Evolutionary conservation across 2,797 vertebrate genomes (phyloP), one percentile per base, ranked within the genome.

Genomic region (Sternarchorhynchus goeldii): DNA sequence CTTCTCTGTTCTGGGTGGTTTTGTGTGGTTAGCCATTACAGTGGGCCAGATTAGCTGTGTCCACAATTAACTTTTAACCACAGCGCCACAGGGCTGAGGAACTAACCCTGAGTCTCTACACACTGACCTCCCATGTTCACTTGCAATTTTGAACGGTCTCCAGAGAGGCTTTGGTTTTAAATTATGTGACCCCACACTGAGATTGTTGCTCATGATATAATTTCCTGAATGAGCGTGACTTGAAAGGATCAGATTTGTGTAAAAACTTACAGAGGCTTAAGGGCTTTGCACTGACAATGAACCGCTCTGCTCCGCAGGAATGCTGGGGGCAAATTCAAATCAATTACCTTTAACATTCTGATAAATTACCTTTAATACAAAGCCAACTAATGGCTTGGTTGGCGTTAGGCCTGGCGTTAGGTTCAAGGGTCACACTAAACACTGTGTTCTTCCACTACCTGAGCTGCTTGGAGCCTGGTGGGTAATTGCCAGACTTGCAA

Each of bases 361-460:
- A 82, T 83, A 81, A 82, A 80, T 86, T 55, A 82, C 55, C 64
- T 41, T 60, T 75, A 57, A 75, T 65, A 76, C 78, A 74, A 20
- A 85, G 68, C 17, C 18, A 56, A 31, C 36, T 57, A 25, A 80
- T 69, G 17, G 32, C 88, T 89, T 86, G 76, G 76, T 25, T 58
- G 45, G 66, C 82, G 74, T 67, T 82, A 29, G 73, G 74, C 83
- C 45, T 57, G 77, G 77, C 17, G n/a, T n/a, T n/a, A 75, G 74
- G 79, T 78, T 82, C 75, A 87, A 85, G 87, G 84, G 78, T 86
- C 86, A 68, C 68, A 12, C 45, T 45, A 45, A 56, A 58, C 25
- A 60, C 45, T 25, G 25, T 25, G 25, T 25, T 25, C 1, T 25
- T 25, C 25, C 25, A 25, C 25, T 25, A 25, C 25, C 25, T 25